Conservation (phyloP, 2,797 vertebrate genomes). For the Pampus argenteus region DNA sequence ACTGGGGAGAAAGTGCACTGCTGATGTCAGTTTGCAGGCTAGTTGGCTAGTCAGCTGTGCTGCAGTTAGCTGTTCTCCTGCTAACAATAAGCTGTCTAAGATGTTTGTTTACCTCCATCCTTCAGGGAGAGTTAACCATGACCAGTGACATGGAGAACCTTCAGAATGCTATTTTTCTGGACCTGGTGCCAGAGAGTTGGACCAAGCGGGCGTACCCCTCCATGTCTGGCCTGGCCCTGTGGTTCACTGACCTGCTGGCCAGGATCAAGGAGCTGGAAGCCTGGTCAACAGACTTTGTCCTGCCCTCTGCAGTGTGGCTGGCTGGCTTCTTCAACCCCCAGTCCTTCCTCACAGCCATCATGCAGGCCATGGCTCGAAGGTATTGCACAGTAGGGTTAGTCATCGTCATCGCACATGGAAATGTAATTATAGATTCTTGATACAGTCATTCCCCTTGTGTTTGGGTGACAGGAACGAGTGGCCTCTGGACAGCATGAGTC, state of each 20-base stretch:
- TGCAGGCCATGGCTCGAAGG: slow-evolving; percentile 89
- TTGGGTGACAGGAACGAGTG: slow-evolving; percentile 85
- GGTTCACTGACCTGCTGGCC: slow-evolving; percentile 92
- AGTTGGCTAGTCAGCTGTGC: background rate
- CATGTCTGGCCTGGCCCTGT: slow-evolving; percentile 87
- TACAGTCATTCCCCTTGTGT: background rate
- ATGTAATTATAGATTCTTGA: background rate
- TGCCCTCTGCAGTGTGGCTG: slow-evolving; percentile 92
- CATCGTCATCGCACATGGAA: background rate
- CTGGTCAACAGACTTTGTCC: slow-evolving; percentile 90
- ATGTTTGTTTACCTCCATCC: no score
- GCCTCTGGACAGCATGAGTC: slow-evolving; percentile 93
- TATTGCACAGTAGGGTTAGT: slow-evolving; percentile 2
- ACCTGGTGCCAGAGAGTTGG: slow-evolving; percentile 91
- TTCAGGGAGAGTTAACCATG: slow-evolving; percentile 95
- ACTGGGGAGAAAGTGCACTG: no score
- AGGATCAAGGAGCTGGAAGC: slow-evolving; percentile 92
- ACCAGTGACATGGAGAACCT: slow-evolving; percentile 93
- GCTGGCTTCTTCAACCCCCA: slow-evolving; percentile 96
- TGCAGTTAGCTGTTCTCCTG: no score
- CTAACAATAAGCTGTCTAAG: no score
- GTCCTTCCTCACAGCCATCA: slow-evolving; percentile 95
- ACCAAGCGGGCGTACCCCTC: slow-evolving; percentile 91
- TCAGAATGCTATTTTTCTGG: slow-evolving; percentile 90
- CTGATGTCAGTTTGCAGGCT: background rate